Conservation (phyloP, 2,797 vertebrate species). For the Argyrosomus regius region DNA sequence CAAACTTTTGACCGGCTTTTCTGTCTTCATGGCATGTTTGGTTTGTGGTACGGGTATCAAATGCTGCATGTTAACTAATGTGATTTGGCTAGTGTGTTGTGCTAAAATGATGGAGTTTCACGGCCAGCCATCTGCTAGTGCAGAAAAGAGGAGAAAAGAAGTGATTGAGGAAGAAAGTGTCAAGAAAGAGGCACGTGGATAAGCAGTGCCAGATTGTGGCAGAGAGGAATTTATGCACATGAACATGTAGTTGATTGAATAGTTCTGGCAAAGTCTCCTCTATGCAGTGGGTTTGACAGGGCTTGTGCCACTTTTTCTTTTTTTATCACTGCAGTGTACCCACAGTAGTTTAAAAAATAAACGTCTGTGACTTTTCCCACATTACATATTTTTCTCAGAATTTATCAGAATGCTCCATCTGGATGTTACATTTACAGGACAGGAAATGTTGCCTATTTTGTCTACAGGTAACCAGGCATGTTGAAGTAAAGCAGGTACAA, state of each 20-base stretch:
- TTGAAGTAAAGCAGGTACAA: slow-evolving; percentile 8
- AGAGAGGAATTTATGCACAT: neutral
- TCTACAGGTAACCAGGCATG: slow-evolving; percentile 20
- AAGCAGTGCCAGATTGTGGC: neutral
- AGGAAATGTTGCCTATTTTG: neutral
- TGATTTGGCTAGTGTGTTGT: slow-evolving; percentile 4
- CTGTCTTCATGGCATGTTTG: slow-evolving; percentile 12
- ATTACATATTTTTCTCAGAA: neutral
- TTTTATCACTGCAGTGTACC: neutral
- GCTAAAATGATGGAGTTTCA: slow-evolving; percentile 15
- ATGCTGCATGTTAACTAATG: neutral
- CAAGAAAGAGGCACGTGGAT: neutral
- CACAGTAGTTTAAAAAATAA: neutral
- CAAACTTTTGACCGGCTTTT: neutral
- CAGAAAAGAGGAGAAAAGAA: slow-evolving; percentile 20
- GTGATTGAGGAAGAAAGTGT: slow-evolving; percentile 5
- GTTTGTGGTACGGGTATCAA: slow-evolving; percentile 16
- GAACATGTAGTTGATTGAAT: slow-evolving; percentile 4
- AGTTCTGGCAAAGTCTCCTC: neutral
- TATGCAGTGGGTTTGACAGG: neutral
- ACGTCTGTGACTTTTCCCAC: neutral
- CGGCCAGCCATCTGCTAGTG: slow-evolving; percentile 5
- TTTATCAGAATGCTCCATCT: neutral
- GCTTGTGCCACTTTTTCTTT: neutral
- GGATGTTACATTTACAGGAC: neutral